Evolutionary conservation across 1,140 invertebrate species (phyloP).

Genomic region (Dendrolimus kikuchii): DNA sequence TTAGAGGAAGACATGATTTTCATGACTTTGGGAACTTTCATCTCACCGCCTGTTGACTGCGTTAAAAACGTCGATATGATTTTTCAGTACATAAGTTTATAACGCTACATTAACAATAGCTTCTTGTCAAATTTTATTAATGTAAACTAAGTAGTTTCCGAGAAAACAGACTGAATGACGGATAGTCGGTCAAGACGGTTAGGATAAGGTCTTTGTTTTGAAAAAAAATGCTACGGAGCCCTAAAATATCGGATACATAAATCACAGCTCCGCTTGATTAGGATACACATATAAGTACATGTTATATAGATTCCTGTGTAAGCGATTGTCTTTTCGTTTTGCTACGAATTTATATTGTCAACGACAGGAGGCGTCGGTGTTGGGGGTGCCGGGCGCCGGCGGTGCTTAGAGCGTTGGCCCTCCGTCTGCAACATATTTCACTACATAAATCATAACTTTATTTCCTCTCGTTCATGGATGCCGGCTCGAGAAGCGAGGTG

Average conservation of each 20-base stretch:
- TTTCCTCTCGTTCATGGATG: slow-evolving; percentile 59
- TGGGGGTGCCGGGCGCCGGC: neutral
- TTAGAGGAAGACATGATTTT: too few relatives aligned
- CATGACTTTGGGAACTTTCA: too few relatives aligned
- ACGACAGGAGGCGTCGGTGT: slow-evolving; percentile 26
- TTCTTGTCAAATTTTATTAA: too few relatives aligned
- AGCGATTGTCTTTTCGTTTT: slow-evolving; percentile 29
- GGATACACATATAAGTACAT: slow-evolving; percentile 1
- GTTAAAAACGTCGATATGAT: too few relatives aligned
- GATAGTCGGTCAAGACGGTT: too few relatives aligned
- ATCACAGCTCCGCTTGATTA: neutral
- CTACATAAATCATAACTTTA: slow-evolving; percentile 69
- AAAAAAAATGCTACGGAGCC: slow-evolving; percentile 4
- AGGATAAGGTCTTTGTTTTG: too few relatives aligned
- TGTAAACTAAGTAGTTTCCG: too few relatives aligned
- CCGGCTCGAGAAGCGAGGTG: slow-evolving; percentile 36
- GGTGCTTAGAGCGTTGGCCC: slow-evolving; percentile 31
- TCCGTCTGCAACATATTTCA: slow-evolving; percentile 55
- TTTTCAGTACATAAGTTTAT: too few relatives aligned
- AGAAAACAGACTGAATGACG: too few relatives aligned
- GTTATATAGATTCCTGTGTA: slow-evolving; percentile 15
- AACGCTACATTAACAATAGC: too few relatives aligned
- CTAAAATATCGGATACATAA: neutral
- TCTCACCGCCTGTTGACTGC: too few relatives aligned
- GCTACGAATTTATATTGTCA: slow-evolving; percentile 35